Percentiles rank a stretch among this genome's conserved stretches.
phyloP scores from a whole-genome alignment of 1,140 invertebrate genomes.

The Heterodera schachtii region DNA sequence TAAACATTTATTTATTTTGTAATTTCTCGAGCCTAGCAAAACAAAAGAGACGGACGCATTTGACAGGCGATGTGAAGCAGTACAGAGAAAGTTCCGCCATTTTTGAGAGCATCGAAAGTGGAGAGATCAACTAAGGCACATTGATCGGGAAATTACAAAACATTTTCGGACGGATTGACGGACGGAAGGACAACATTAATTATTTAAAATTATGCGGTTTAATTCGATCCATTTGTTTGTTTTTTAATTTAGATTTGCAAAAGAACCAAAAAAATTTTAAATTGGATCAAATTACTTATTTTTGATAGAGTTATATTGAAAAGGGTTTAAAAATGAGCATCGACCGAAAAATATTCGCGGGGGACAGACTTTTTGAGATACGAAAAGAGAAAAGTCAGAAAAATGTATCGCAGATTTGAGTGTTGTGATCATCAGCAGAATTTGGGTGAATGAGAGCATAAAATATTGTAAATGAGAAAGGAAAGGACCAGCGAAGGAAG shows the following conservation, averaged over 20 bases:
- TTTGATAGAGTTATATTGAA: not conserved
- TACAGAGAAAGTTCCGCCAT: not conserved
- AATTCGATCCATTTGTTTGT: not conserved
- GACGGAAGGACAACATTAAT: too few species aligned
- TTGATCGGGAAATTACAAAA: slow-evolving; percentile 37
- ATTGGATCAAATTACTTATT: not conserved
- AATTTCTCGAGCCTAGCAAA: slow-evolving; percentile 31
- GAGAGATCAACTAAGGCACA: slow-evolving; percentile 30
- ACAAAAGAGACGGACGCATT: not conserved
- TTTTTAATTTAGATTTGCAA: too few species aligned
- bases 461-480: not conserved
- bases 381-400: not conserved
- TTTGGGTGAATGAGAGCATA: not conserved
- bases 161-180: not conserved
- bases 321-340: not conserved
- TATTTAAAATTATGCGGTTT: not conserved
- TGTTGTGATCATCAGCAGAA: not conserved
- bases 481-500: not conserved
- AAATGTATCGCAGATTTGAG: slow-evolving; percentile 8
- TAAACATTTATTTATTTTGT: slow-evolving; percentile 11
- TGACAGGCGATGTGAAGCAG: not conserved
- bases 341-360: not conserved
- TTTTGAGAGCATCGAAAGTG: slow-evolving; percentile 8
- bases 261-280: not conserved
- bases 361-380: not conserved